Base-by-base conservation (phyloP, 2,797 vertebrate genomes). In the Rhodeus uyekii region DNA sequence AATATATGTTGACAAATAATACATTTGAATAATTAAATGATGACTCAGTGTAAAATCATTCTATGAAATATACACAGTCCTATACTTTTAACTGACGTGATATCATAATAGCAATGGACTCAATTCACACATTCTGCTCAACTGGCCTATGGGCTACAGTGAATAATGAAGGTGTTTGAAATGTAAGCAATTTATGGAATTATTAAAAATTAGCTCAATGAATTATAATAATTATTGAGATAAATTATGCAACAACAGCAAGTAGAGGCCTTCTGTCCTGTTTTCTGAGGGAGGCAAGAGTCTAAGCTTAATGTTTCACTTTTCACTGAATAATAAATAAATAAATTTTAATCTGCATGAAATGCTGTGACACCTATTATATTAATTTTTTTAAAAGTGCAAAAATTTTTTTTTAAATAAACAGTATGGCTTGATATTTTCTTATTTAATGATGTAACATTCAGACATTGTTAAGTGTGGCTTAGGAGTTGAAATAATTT, bases 1-100 rank as follows among this genome's bases (percentile, higher is more conserved):
- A 72, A 72, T 72, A 32, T 34, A 34, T 72, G 29, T 72, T 50
- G 29, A 34, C 69, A 34, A 34, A 50, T 72, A 72, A 72, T 72
- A 72, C 44, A 72, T 50, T 72, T 34, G 44, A 72, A 72, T 72
- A 50, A 50, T 50, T 72, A 48, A 50, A 19, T 50, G 18, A 71
- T 46, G 27, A 71, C 44, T 13, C 13, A 13, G 27, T 48, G 18
- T 48, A 71, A n/a, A n/a, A n/a, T n/a, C n/a, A 22, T 71, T 22
- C 18, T 71, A 71, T 48, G 9, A 71, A 48, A 32, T 48, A 71
- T 32, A 19, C 16, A 29, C 67, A 4, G 34, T n/a, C 5, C 22
- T 22, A 29, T 18, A 63, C 8, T 34, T 60, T 29, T 9, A 63
- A 46, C 16, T 48, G 27, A 48, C 48, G 5, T 22, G 9, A 71